phyloP scores from a whole-genome alignment of 2,113 vertebrate genomes.

The Pionites leucogaster region DNA sequence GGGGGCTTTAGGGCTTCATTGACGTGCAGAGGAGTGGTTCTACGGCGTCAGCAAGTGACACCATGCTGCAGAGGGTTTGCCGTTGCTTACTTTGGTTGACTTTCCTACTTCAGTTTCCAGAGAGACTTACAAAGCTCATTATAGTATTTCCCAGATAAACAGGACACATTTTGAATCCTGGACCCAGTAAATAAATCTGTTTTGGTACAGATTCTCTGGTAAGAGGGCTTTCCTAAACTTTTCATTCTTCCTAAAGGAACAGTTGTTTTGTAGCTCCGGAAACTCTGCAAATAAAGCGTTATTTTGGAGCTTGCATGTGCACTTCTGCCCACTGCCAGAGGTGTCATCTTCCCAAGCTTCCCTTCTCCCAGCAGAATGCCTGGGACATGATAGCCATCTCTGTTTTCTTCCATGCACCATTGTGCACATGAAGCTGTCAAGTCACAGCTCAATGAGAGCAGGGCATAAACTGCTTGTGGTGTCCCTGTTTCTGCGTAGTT shows the following conservation, averaged over 20 bases:
- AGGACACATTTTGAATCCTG: not conserved
- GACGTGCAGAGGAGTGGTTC: not conserved
- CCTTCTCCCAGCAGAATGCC: not conserved
- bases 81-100: not conserved
- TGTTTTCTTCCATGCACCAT: too few relatives aligned
- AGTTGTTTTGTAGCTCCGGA: not conserved
- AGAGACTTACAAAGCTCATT: not conserved
- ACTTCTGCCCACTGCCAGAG: not conserved
- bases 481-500: rapidly evolving
- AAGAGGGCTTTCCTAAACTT: not conserved
- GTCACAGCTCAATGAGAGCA: not conserved
- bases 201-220: not conserved
- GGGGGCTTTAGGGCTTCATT: not conserved
- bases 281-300: not conserved
- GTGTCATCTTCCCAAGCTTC: rapidly evolving
- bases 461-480: too few relatives aligned
- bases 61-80: too few relatives aligned
- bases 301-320: not conserved
- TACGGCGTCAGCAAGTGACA: not conserved
- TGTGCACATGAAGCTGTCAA: not conserved
- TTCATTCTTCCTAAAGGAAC: not conserved
- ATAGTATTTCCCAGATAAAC: not conserved
- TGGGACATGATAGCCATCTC: not conserved
- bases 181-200: not conserved
- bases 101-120: not conserved